Evolutionary conservation across 2,113 vertebrate species (phyloP).

Genomic region (Datnioides undecimradiatus): DNA sequence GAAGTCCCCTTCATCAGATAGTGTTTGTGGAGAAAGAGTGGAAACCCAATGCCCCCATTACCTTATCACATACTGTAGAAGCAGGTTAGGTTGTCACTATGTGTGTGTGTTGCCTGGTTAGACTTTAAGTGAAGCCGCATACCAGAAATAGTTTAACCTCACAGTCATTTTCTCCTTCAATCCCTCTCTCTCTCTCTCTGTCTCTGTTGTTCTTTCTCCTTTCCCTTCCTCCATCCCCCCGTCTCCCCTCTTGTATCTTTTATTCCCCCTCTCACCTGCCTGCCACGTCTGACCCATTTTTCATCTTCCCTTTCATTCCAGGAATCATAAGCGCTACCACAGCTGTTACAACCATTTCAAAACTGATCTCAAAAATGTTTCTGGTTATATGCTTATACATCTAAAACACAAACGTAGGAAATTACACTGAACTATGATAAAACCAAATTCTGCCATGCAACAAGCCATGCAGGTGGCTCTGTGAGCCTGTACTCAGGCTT

Average conservation of each 20-base stretch:
- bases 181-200: constrained; percentile 23
- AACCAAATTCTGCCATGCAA: no score
- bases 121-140: constrained; percentile 70
- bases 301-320: background rate
- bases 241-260: constrained; percentile 12
- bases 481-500: no score
- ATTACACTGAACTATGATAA: no score
- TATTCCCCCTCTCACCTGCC: constrained; percentile 18
- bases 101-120: constrained; percentile 46
- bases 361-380: background rate
- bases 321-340: background rate
- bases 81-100: constrained; percentile 11
- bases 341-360: background rate
- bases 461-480: no score
- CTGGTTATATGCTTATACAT: no score
- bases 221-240: background rate
- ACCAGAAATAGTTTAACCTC: constrained; percentile 66
- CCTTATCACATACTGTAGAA: constrained; percentile 59
- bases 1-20: constrained; percentile 66
- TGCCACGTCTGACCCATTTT: constrained; percentile 20
- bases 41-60: constrained; percentile 65
- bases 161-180: constrained; percentile 60
- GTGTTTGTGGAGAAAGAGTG: constrained; percentile 46
- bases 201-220: constrained; percentile 3
- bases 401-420: no score